A percentile compares a stretch with the other conserved stretches of the same genome.
Conservation (phyloP, 64 coral and sea anemone genomes). For the Pachyseris speciosa region DNA sequence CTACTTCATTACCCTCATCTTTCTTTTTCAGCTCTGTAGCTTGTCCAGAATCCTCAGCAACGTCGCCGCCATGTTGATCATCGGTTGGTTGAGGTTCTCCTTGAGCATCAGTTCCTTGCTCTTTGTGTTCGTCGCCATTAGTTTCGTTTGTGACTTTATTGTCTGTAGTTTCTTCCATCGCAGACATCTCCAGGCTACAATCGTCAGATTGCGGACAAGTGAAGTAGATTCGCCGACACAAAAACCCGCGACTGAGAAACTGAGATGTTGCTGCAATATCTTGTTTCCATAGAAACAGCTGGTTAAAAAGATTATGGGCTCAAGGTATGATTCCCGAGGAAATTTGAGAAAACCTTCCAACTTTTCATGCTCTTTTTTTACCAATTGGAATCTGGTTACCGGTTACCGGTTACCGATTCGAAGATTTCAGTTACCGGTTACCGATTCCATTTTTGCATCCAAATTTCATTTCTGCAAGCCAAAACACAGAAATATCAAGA, state of each 20-base stretch:
- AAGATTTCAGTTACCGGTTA: no score
- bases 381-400: no score
- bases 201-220: not conserved
- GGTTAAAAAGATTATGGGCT: not conserved
- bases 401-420: no score
- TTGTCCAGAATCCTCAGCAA: constrained; percentile 11
- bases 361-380: no score
- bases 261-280: not conserved
- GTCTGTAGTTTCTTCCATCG: not conserved
- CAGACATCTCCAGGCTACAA: not conserved
- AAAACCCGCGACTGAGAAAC: not conserved
- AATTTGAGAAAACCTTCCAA: no score
- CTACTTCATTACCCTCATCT: constrained; percentile 1
- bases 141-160: not conserved
- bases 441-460: no score
- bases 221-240: not conserved
- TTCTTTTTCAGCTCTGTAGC: not conserved
- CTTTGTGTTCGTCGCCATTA: not conserved
- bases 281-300: constrained; percentile 51
- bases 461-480: no score
- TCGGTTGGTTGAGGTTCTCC: not conserved
- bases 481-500: no score
- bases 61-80: constrained; percentile 14
- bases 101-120: not conserved
- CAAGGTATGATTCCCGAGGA: no score